A percentile compares a stretch with the other conserved stretches of the same genome.
phyloP scores from a whole-genome alignment of 1,140 invertebrate genomes.

The Trissolcus basalis region DNA sequence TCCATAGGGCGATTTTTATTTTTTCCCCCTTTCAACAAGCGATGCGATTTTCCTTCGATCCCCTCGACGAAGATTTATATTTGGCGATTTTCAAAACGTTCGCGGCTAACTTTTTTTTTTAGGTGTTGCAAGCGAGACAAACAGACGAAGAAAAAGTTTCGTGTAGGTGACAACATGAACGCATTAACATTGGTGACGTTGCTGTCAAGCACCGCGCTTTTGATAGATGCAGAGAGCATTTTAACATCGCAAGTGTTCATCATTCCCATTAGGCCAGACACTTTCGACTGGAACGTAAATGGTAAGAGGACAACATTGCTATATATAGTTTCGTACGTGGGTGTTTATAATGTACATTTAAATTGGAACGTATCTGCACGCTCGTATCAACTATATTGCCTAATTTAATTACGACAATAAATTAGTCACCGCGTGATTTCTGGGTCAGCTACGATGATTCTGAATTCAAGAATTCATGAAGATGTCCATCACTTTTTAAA shows the following conservation, averaged over 20 bases:
- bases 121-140: no score
- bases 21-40: no score
- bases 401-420: constrained; percentile 44
- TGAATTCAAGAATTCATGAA: background rate
- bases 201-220: constrained; percentile 32
- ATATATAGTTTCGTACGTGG: constrained; percentile 28
- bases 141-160: background rate
- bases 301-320: constrained; percentile 65
- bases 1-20: no score
- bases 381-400: constrained; percentile 25
- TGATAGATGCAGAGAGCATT: constrained; percentile 67
- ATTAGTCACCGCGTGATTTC: constrained; percentile 43
- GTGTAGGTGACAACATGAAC: constrained; percentile 11
- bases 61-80: no score
- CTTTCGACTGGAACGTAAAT: constrained; percentile 75
- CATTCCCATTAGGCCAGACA: constrained; percentile 73
- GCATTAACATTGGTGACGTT: constrained; percentile 44
- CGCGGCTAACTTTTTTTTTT: no score
- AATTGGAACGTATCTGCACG: constrained; percentile 39
- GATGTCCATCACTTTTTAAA: constrained; percentile 21
- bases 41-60: no score
- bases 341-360: constrained; percentile 35
- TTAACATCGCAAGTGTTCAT: constrained; percentile 75
- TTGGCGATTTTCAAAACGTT: no score
- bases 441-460: constrained; percentile 23